A percentile compares a stretch with the other conserved stretches of the same genome.
Evolutionary conservation across 2,113 vertebrate species (phyloP).

Genomic region (Bagarius yarrelli): DNA sequence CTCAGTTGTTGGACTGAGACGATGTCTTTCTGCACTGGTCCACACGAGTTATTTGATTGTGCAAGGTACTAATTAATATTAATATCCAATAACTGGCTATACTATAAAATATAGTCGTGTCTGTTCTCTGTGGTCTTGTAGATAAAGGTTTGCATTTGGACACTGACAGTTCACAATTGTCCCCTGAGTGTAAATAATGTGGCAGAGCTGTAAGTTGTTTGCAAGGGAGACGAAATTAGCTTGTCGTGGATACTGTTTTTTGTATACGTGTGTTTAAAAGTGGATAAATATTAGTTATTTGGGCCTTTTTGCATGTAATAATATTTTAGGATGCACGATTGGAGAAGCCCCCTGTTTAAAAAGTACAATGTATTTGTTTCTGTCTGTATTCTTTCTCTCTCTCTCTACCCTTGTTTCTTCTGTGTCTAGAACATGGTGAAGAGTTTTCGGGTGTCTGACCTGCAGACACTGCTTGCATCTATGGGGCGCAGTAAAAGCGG

Average conservation of each 20-base stretch:
- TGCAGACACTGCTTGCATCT: constrained; percentile 95
- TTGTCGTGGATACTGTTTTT: neutral
- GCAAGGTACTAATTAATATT: neutral
- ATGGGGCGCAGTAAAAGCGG: constrained; percentile 98
- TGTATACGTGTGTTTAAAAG: too few species aligned
- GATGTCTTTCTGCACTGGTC: neutral
- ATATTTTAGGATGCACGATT: neutral
- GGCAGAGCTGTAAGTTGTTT: neutral
- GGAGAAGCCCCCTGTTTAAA: neutral
- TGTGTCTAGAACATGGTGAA: constrained; percentile 94
- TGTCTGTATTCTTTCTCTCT: neutral
- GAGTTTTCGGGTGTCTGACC: constrained; percentile 98
- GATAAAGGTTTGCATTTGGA: neutral
- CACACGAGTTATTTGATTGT: neutral
- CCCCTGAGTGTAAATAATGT: neutral
- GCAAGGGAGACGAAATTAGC: neutral
- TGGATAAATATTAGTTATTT: too few species aligned
- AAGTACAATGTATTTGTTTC: neutral
- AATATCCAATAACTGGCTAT: neutral
- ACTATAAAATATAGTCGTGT: too few species aligned
- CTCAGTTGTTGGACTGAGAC: neutral
- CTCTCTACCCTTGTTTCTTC: neutral
- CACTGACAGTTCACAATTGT: neutral
- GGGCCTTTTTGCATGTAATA: neutral
- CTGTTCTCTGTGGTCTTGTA: too few species aligned